Conservation (phyloP, 2,113 vertebrate species). For the Australoheros scitulus region DNA sequence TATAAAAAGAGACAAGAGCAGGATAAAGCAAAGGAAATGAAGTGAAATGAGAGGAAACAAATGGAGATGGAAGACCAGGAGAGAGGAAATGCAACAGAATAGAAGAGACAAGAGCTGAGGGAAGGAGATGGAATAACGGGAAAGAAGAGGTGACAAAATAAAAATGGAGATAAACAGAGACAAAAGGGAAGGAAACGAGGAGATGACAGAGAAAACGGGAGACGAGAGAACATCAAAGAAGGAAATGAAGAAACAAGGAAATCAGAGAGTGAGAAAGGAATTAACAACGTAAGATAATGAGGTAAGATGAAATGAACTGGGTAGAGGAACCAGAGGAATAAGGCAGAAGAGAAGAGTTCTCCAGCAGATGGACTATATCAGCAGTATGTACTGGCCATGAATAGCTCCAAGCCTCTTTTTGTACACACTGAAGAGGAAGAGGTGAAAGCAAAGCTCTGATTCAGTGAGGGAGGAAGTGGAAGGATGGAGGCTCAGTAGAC, state of each 20-base stretch:
- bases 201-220: background rate
- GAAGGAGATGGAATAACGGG: background rate
- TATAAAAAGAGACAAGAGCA: background rate
- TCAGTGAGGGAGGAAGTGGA: background rate
- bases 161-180: background rate
- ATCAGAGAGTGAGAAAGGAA: background rate
- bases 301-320: background rate
- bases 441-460: conserved; percentile 7
- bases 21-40: background rate
- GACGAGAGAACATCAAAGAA: background rate
- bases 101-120: background rate
- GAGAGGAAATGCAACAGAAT: background rate
- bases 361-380: conserved; percentile 5
- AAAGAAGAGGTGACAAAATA: background rate
- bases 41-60: background rate
- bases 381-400: conserved; percentile 12
- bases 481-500: background rate
- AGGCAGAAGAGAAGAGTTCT: background rate
- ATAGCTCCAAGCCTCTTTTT: conserved; percentile 21
- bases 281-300: background rate
- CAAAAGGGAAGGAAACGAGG: accelerated
- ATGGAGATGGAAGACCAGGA: background rate
- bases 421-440: conserved; percentile 19
- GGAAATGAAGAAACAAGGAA: background rate
- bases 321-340: background rate